Conservation (phyloP, 1,140 invertebrate species). For the Copidosoma floridanum region DNA sequence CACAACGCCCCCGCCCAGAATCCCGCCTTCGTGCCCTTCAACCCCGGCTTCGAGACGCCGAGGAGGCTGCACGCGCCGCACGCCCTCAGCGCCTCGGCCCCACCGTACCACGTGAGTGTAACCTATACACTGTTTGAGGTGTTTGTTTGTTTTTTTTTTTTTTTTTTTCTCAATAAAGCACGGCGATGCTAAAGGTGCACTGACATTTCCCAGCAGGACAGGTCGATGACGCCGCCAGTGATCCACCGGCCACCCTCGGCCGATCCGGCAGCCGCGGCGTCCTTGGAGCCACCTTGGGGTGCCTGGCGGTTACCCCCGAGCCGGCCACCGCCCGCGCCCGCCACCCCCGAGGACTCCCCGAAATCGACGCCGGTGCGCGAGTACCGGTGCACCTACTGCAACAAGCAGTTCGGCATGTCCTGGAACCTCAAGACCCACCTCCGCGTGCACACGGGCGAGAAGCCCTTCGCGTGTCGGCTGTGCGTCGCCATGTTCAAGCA, state of each 20-base stretch:
- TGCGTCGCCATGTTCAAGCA: slow-evolving; percentile 89
- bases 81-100: slow-evolving; percentile 67
- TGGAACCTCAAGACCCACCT: slow-evolving; percentile 86
- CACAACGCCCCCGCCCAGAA: slow-evolving; percentile 82
- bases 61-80: slow-evolving; percentile 60
- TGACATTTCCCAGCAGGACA: slow-evolving; percentile 51
- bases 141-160: neutral
- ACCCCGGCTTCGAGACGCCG: slow-evolving; percentile 55
- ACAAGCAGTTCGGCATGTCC: slow-evolving; percentile 86
- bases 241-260: slow-evolving; percentile 71
- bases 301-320: slow-evolving; percentile 68
- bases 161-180: too few relatives aligned
- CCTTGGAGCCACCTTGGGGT: slow-evolving; percentile 61
- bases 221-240: slow-evolving; percentile 57
- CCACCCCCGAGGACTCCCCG: slow-evolving; percentile 57
- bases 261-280: slow-evolving; percentile 57
- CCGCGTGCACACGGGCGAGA: slow-evolving; percentile 82
- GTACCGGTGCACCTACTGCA: slow-evolving; percentile 82
- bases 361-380: slow-evolving; percentile 68
- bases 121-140: too few relatives aligned
- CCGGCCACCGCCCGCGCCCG: slow-evolving; percentile 57
- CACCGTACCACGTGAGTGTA: slow-evolving; percentile 65
- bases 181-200: too few relatives aligned
- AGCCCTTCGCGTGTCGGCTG: slow-evolving; percentile 81
- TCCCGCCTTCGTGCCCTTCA: slow-evolving; percentile 78